Percentiles rank a stretch among this genome's conserved stretches.
These are phyloP conservation scores for Epinephelus coioides DNA, from an alignment of 2,797 vertebrate genomes.

Conservation along the genomic window DNA sequence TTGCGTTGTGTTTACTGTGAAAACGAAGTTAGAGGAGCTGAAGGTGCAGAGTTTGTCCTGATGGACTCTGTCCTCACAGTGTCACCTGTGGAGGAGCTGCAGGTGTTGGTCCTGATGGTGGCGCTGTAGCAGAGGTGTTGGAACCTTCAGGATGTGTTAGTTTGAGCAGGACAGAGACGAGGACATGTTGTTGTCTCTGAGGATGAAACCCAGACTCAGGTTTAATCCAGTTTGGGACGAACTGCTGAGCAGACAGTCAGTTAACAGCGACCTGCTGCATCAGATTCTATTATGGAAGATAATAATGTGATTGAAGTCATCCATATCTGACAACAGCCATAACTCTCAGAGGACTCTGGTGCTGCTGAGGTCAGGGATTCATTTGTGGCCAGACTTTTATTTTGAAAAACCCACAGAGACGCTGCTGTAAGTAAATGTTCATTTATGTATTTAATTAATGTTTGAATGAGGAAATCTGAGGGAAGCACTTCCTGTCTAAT, in stretches of 20 bases:
- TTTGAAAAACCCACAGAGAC: background rate
- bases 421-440: background rate
- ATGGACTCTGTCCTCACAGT: too few relatives aligned
- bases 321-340: slow-evolving; percentile 1
- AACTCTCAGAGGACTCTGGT: background rate
- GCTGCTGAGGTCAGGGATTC: background rate
- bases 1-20: too few relatives aligned
- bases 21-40: too few relatives aligned
- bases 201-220: slow-evolving; percentile 21
- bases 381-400: background rate
- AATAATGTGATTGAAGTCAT: slow-evolving; percentile 23
- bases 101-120: too few relatives aligned
- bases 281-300: slow-evolving; percentile 10
- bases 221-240: slow-evolving; percentile 16
- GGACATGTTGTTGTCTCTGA: background rate
- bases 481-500: background rate
- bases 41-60: too few relatives aligned
- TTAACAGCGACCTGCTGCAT: slow-evolving; percentile 2
- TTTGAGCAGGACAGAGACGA: too few relatives aligned
- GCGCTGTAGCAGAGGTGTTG: too few relatives aligned
- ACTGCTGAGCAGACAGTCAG: background rate
- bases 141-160: too few relatives aligned
- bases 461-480: background rate
- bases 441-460: background rate
- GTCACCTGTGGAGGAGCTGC: too few relatives aligned